These are phyloP conservation scores for Cantharis rufa DNA, from an alignment of 2,888 invertebrate species.

Conservation along the genomic window DNA sequence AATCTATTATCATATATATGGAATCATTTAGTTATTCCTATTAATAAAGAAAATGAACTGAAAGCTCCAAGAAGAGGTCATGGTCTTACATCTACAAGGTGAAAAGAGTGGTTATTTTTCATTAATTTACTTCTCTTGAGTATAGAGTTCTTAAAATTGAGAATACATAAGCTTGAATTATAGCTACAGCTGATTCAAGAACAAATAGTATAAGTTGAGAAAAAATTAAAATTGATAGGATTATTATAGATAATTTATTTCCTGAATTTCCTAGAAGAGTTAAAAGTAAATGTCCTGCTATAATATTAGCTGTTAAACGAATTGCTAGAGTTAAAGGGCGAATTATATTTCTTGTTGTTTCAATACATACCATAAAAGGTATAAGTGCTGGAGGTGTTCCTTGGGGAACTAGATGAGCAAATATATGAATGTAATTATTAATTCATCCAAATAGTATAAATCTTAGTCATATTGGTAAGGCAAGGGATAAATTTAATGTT, in stretches of 20 bases:
- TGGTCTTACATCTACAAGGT: conserved; percentile 65
- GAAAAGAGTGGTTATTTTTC: conserved; percentile 65
- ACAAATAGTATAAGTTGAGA: conserved; percentile 60
- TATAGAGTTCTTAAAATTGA: conserved; percentile 68
- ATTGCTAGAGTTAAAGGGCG: conserved; percentile 71
- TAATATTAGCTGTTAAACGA: conserved; percentile 77
- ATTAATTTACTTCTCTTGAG: conserved; percentile 69
- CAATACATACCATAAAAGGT: conserved; percentile 76
- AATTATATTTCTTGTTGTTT: conserved; percentile 74
- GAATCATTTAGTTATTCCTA: conserved; percentile 67
- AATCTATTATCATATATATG: conserved; percentile 60
- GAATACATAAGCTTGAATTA: conserved; percentile 72
- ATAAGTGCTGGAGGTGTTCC: conserved; percentile 67
- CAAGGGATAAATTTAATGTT: conserved; percentile 62
- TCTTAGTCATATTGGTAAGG: conserved; percentile 66
- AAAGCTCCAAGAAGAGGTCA: conserved; percentile 67
- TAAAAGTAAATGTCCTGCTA: conserved; percentile 72
- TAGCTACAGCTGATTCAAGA: conserved; percentile 64
- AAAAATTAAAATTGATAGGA: conserved; percentile 42
- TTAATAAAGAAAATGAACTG: conserved; percentile 61
- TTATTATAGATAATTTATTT: conserved; percentile 33
- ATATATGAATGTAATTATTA: conserved; percentile 66
- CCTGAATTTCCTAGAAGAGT: conserved; percentile 62
- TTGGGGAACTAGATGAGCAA: conserved; percentile 70
- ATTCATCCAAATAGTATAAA: conserved; percentile 70